Base-by-base conservation (phyloP, 2,888 invertebrate species). In the Acleris holmiana region DNA sequence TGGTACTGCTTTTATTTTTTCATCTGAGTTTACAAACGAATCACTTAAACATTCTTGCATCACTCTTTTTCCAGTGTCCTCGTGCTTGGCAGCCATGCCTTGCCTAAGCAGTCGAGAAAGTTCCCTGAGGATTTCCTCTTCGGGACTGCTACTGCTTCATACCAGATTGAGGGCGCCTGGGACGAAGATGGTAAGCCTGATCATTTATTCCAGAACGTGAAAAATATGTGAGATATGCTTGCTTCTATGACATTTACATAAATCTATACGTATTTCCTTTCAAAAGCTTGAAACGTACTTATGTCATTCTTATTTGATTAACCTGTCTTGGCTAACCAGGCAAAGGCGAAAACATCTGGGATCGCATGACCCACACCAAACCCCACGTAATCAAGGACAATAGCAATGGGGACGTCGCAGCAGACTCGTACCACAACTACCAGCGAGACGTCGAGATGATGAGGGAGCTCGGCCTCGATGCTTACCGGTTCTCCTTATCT, bases 401-500 rank as follows among this genome's bases (percentile, higher is more conserved):
- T 0, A 74, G 70, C 82, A 80, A 60, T 81, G 86, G 65, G 61
- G 73, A 10, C 76, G 76, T 23, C 79, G 84, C 69, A 78, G 83
- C 0, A 79, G 78, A 67, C 57, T 70, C 6, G 71, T 76, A 60
- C 79, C 83, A n/a, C 71, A 84, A 23, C 66, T 84, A 93, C 77
- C 89, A 93, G 71, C 93, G 94, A 13, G 93, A 93, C 73, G 88
- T 93, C 0, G 82, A 86, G 61, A 83, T 93, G 75, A 75, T 93
- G 69, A 82, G 85, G 55, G 83, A 91, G 69, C 75, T 93, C 0
- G 88, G 89, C 1, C 77, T 89, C 0, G 79, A 93, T 51, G 86
- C 86, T 44, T 93, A 93, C 74, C 80, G 94, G 7, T 93, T 94
- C 76, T 94, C 94, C 0, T 74, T 94, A 18, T 91, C 94, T 10